Percentiles rank a stretch among this genome's conserved stretches.
Conservation (phyloP, 2,888 invertebrate genomes). For the Mesorhabditis spiculigera region DNA sequence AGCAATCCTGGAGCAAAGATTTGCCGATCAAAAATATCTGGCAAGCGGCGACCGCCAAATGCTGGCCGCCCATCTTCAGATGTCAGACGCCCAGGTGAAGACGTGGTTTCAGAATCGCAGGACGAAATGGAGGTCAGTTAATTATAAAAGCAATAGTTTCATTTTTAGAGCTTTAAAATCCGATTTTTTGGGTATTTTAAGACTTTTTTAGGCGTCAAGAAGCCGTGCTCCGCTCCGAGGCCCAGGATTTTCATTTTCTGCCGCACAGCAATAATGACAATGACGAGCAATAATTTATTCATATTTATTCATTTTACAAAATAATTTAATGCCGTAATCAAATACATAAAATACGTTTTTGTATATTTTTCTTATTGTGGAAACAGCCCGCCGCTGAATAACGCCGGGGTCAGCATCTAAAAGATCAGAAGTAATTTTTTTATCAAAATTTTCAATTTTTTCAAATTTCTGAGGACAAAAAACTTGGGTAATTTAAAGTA, state of each 20-base stretch:
- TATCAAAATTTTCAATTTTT: no score
- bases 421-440: neutral
- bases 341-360: no score
- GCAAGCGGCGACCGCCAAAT: neutral
- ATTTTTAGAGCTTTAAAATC: no score
- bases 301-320: no score
- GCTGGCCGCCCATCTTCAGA: neutral
- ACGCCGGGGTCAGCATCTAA: neutral
- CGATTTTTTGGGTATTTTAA: no score
- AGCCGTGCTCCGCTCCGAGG: neutral
- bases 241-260: neutral
- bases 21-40: neutral
- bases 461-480: no score
- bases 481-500: no score
- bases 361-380: neutral
- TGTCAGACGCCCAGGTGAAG: slow-evolving; percentile 5
- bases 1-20: neutral
- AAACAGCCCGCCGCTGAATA: neutral
- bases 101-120: neutral
- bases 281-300: neutral
- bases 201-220: neutral
- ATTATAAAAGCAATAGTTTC: neutral
- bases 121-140: neutral
- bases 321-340: neutral
- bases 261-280: neutral